Percentiles rank a stretch among this genome's conserved stretches.
phyloP scores from a whole-genome alignment of 2,113 vertebrate genomes.

The Oryzias javanicus region DNA sequence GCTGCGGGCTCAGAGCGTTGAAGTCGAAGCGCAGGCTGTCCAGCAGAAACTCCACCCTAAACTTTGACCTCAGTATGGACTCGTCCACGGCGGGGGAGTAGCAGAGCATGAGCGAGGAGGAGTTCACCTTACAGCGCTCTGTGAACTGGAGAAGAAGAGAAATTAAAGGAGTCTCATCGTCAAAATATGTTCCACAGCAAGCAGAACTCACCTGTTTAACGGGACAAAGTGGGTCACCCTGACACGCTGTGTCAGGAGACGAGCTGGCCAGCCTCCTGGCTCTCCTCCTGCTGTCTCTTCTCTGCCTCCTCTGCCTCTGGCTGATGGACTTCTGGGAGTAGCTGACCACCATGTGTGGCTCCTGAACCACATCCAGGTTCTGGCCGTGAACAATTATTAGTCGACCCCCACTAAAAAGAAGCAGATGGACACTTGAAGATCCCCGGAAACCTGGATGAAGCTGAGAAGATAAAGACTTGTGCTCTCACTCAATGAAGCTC shows the following conservation, averaged over 20 bases:
- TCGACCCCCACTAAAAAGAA: constrained; percentile 83
- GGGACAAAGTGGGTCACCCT: constrained; percentile 70
- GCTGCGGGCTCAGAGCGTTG: constrained; percentile 74
- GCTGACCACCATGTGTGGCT: constrained; percentile 86
- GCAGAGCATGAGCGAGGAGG: constrained; percentile 86
- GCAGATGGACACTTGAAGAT: background rate
- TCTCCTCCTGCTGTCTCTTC: constrained; percentile 16
- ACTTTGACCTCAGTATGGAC: constrained; percentile 58
- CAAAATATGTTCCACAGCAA: too few relatives aligned
- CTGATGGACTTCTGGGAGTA: constrained; percentile 51
- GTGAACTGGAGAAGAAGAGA: constrained; percentile 76
- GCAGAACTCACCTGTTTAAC: constrained; percentile 68
- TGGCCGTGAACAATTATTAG: constrained; percentile 84
- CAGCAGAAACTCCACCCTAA: constrained; percentile 88
- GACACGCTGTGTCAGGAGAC: constrained; percentile 71
- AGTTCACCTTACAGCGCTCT: constrained; percentile 86
- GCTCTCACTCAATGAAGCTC: constrained; percentile 87
- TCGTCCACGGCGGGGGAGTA: constrained; percentile 84
- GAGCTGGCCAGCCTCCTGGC: constrained; percentile 63
- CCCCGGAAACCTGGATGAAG: too few relatives aligned
- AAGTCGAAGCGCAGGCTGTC: constrained; percentile 93
- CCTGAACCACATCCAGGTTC: constrained; percentile 93
- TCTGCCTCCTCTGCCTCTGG: constrained; percentile 46
- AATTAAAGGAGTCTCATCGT: background rate
- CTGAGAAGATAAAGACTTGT: background rate